A percentile compares a stretch with the other conserved stretches of the same genome.
These are phyloP conservation scores for Anoplopoma fimbria DNA, from an alignment of 2,113 vertebrate genomes.

Conservation along the genomic window DNA sequence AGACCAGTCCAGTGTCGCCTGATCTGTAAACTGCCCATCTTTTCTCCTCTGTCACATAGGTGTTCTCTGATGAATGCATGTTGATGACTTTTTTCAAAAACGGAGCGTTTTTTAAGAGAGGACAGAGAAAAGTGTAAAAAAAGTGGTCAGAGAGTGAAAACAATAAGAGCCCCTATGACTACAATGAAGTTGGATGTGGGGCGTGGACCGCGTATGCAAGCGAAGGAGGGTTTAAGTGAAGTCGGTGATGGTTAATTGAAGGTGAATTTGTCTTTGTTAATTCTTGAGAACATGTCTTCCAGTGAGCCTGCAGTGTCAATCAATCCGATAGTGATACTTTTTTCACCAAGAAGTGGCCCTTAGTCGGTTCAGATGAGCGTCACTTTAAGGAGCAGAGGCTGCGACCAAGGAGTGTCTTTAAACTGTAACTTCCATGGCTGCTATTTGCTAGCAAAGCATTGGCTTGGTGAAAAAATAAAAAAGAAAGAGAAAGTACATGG, in stretches of 20 bases:
- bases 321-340: constrained; percentile 36
- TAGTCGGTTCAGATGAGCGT: constrained; percentile 30
- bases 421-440: constrained; percentile 53
- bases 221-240: constrained; percentile 46
- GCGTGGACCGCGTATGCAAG: background rate
- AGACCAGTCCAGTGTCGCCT: constrained; percentile 10
- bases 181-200: background rate
- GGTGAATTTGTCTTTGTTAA: constrained; percentile 33
- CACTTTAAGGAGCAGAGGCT: constrained; percentile 43
- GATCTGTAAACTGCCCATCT: constrained; percentile 15
- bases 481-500: constrained; percentile 33
- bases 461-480: background rate
- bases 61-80: constrained; percentile 7
- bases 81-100: too few relatives aligned
- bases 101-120: constrained; percentile 26
- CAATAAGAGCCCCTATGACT: background rate
- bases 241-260: constrained; percentile 53
- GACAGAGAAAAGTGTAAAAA: constrained; percentile 29
- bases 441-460: constrained; percentile 33
- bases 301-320: constrained; percentile 52
- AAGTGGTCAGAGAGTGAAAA: constrained; percentile 24
- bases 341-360: constrained; percentile 63
- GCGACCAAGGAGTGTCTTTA: constrained; percentile 63
- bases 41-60: background rate
- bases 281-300: constrained; percentile 67